Evolutionary conservation across 2,888 invertebrate genomes (phyloP), one percentile per base, ranked within the genome.

Genomic region (Rhyacophila evoluta): DNA sequence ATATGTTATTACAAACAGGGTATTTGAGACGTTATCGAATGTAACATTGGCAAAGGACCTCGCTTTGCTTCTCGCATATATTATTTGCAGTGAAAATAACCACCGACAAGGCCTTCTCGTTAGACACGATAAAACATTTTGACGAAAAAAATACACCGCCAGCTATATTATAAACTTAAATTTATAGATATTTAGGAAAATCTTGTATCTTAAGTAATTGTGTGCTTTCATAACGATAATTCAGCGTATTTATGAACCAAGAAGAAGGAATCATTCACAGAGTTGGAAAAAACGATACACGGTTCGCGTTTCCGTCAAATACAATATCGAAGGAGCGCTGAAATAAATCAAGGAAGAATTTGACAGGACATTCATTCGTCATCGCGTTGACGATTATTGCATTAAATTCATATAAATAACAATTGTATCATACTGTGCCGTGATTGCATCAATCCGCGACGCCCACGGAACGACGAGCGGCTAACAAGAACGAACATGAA

Each of bases 391-490:
- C 25, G 55, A 55, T 55, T 55, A 55, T 55, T 55, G 55, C 55
- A 55, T 55, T 55, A 55, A 55, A 55, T 55, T 55, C 55, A 25
- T 55, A 55, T 55, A 55, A 55, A 55, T 55, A 55, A 55, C 55
- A 55, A 55, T 55, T 55, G 55, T 19, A 55, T 55, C 55, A 55
- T 55, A 55, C 55, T 10, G 25, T 10, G 12, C 55, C 55, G 55
- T 55, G 55, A 55, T 55, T 55, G 55, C 55, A 55, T n/a, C 15
- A 55, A 55, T 55, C 25, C 55, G 19, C 15, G 2, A 55, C 55
- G 25, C 55, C 55, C 55, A 55, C 55, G 39, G 12, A 0, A 12
- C 39, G 19, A 55, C 19, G 1, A 55, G 39, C 39, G 55, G 19
- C 55, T 8, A 8, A 19, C 25, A 5, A 8, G 8, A 10, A 25